Evolutionary conservation across 2,797 vertebrate species (phyloP).

Genomic region (Poecilia picta): DNA sequence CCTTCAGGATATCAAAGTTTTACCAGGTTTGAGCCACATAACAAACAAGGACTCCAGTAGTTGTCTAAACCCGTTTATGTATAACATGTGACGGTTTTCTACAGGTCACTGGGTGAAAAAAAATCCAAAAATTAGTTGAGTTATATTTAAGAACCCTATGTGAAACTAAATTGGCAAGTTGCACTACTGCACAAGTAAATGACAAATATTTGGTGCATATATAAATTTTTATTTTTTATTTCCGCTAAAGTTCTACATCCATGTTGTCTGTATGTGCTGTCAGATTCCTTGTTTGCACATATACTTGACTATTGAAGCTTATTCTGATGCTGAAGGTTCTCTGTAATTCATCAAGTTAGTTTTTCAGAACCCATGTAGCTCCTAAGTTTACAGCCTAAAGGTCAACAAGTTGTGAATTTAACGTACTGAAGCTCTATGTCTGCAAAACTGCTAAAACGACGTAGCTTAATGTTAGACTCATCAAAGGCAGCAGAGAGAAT

Average conservation of each 20-base stretch:
- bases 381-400: not conserved
- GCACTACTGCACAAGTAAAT: not conserved
- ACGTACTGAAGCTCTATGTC: not conserved
- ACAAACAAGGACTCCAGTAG: not conserved
- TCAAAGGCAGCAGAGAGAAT: not conserved
- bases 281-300: not conserved
- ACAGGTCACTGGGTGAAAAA: not conserved
- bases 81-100: not conserved
- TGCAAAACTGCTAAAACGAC: not conserved
- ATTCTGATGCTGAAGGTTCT: not conserved
- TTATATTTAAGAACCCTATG: not conserved
- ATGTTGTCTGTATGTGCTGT: not conserved
- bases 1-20: not conserved
- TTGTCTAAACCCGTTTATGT: not conserved
- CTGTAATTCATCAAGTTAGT: not conserved
- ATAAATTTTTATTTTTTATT: not conserved
- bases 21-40: not conserved
- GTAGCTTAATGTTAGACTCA: not conserved
- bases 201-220: not conserved
- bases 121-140: not conserved
- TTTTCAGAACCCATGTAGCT: not conserved
- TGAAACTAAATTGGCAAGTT: not conserved
- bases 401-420: not conserved
- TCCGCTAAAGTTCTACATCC: not conserved
- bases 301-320: not conserved